Evolutionary conservation across 1,140 invertebrate species (phyloP).

Genomic region (Stratiolaelaps scimitus): DNA sequence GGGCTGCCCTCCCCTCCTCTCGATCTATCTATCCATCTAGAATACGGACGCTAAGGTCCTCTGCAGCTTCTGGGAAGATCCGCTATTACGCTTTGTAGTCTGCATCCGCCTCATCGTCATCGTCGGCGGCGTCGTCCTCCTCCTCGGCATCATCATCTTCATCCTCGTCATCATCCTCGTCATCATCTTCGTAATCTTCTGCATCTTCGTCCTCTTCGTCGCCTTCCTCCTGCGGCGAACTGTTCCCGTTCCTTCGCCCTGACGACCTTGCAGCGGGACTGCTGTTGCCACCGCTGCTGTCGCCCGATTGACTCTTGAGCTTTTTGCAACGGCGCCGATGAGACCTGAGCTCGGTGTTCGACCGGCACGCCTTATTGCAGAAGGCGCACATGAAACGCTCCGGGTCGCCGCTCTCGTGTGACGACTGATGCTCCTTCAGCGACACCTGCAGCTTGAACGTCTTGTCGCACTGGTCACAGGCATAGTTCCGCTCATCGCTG

Average conservation of each 20-base stretch:
- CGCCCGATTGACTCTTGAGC: too few relatives aligned
- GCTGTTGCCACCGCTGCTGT: too few relatives aligned
- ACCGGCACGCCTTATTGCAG: not conserved
- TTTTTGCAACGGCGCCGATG: slow-evolving; percentile 20
- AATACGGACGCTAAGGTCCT: too few relatives aligned
- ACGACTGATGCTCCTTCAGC: slow-evolving; percentile 7
- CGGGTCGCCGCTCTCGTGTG: slow-evolving; percentile 17
- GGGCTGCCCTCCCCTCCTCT: not conserved
- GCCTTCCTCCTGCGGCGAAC: not conserved
- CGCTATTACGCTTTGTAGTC: not conserved
- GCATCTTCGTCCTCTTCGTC: slow-evolving; percentile 1
- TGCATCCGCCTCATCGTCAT: not conserved
- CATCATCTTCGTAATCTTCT: not conserved
- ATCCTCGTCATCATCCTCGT: slow-evolving; percentile 12
- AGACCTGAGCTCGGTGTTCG: slow-evolving; percentile 2
- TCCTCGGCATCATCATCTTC: not conserved
- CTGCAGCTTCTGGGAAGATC: too few relatives aligned
- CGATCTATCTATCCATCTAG: not conserved
- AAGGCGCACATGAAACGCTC: not conserved
- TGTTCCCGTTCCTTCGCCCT: too few relatives aligned
- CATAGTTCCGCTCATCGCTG: slow-evolving; percentile 15
- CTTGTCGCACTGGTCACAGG: slow-evolving; percentile 21
- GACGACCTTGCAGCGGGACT: too few relatives aligned
- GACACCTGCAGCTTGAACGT: slow-evolving; percentile 14
- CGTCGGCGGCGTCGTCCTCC: not conserved